These are phyloP conservation scores for Camelus dromedarius DNA, from an alignment of 2,113 vertebrate genomes.

Conservation along the genomic window DNA sequence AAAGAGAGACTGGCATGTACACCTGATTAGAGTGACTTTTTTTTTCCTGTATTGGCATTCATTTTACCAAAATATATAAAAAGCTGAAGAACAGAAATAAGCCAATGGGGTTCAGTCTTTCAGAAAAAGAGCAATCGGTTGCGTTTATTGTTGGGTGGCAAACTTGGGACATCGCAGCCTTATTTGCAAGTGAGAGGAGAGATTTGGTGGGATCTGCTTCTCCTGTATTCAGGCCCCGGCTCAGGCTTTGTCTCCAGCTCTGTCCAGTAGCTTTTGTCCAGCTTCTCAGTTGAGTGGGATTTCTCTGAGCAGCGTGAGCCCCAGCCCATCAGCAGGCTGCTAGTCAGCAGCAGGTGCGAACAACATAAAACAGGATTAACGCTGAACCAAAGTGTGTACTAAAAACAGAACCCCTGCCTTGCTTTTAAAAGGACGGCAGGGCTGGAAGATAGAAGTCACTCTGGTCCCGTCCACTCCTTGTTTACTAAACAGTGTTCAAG, in stretches of 20 bases:
- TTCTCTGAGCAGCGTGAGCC: constrained; percentile 83
- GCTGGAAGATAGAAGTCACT: constrained; percentile 78
- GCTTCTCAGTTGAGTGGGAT: constrained; percentile 60
- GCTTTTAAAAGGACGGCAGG: constrained; percentile 80
- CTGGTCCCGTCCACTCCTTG: constrained; percentile 61
- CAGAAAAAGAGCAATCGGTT: neutral
- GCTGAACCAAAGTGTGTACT: constrained; percentile 87
- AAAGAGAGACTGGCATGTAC: neutral
- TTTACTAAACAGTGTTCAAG: constrained; percentile 89
- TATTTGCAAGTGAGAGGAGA: neutral
- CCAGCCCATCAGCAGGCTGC: constrained; percentile 85
- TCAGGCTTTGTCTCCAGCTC: constrained; percentile 71
- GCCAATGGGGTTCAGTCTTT: neutral
- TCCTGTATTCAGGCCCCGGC: neutral
- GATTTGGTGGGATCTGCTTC: neutral
- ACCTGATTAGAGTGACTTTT: neutral
- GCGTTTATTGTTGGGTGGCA: neutral
- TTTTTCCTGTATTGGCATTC: neutral
- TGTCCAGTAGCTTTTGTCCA: constrained; percentile 55
- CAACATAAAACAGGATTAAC: constrained; percentile 92
- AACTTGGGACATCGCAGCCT: neutral
- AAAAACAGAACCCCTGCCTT: constrained; percentile 90
- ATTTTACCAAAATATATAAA: neutral
- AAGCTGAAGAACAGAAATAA: neutral
- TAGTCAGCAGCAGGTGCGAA: constrained; percentile 90